A percentile compares a stretch with the other conserved stretches of the same genome.
phyloP scores from a whole-genome alignment of 2,888 invertebrate genomes.

The Empis livida region DNA sequence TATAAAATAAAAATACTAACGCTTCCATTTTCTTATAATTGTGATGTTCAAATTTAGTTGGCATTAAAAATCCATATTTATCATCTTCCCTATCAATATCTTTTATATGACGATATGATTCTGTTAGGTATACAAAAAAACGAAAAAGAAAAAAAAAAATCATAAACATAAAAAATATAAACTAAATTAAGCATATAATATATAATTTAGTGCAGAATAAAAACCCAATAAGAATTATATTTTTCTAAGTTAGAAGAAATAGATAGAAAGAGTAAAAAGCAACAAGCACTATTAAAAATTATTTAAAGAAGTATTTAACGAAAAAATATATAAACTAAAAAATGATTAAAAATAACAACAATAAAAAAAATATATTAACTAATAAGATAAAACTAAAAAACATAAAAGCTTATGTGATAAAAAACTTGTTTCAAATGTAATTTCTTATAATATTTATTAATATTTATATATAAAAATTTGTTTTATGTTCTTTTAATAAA shows the following conservation, averaged over 20 bases:
- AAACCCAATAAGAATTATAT: no score
- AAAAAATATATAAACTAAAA: no score
- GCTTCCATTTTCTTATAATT: slow-evolving; percentile 60
- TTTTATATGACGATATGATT: slow-evolving; percentile 7
- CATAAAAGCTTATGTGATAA: slow-evolving; percentile 9
- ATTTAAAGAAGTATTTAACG: slow-evolving; percentile 3
- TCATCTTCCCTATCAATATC: slow-evolving; percentile 1
- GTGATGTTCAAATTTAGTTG: slow-evolving; percentile 62
- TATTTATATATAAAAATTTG: no score
- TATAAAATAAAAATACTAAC: slow-evolving; percentile 20
- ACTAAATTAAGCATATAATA: slow-evolving; percentile 2
- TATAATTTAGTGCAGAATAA: not conserved
- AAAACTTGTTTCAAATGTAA: slow-evolving; percentile 2
- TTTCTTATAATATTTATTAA: not conserved
- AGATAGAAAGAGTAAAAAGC: no score
- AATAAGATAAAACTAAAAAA: slow-evolving; percentile 9
- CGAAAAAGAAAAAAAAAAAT: slow-evolving; percentile 5
- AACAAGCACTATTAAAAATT: not conserved
- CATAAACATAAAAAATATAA: slow-evolving; percentile 1
- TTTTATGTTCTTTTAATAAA: no score
- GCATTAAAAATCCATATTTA: slow-evolving; percentile 34
- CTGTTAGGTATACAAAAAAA: slow-evolving; percentile 4
- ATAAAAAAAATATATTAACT: slow-evolving; percentile 7
- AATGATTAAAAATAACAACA: no score
- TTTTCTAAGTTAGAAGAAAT: not conserved